A percentile compares a stretch with the other conserved stretches of the same genome.
These are phyloP conservation scores for Caenorhabditis sulstoni DNA, from an alignment of 2,888 invertebrate genomes.

Conservation along the genomic window DNA sequence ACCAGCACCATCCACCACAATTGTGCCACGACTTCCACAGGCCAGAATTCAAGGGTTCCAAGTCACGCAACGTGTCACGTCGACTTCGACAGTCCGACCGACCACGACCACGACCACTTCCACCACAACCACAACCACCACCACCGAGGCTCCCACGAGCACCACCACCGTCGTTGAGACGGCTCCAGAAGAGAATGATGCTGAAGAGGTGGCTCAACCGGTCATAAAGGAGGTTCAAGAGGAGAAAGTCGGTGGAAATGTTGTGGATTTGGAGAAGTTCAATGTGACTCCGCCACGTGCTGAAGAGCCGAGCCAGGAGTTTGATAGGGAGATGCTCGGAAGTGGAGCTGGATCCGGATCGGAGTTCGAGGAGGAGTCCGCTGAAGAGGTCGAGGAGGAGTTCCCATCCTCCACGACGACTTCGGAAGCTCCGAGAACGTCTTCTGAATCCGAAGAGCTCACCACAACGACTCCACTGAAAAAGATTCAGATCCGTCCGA, in stretches of 20 bases:
- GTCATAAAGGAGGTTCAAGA: constrained; percentile 54
- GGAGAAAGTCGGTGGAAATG: constrained; percentile 13
- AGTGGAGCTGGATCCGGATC: constrained; percentile 41
- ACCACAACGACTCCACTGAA: constrained; percentile 45
- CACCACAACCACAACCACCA: constrained; percentile 17
- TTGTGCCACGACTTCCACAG: constrained; percentile 54
- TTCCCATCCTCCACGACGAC: constrained; percentile 13
- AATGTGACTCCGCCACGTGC: constrained; percentile 19
- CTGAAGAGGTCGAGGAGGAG: constrained; percentile 23
- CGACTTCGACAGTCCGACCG: constrained; percentile 3
- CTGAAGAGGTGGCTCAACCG: constrained; percentile 6
- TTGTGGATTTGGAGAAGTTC: constrained; percentile 47
- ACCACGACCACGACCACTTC: constrained; percentile 29
- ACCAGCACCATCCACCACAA: constrained; percentile 51
- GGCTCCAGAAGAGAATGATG: background rate
- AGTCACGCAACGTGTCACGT: constrained; percentile 22
- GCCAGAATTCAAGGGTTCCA: constrained; percentile 56
- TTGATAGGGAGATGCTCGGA: constrained; percentile 43
- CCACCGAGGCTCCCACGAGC: constrained; percentile 3
- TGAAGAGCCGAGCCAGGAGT: constrained; percentile 17
- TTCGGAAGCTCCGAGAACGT: background rate
- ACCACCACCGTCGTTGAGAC: background rate
- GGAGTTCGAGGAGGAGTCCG: constrained; percentile 39
- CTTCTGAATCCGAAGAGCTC: constrained; percentile 11
- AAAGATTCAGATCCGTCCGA: constrained; percentile 50